These are phyloP conservation scores for Ispidina picta DNA, from an alignment of 2,797 vertebrate genomes.

Conservation along the genomic window DNA sequence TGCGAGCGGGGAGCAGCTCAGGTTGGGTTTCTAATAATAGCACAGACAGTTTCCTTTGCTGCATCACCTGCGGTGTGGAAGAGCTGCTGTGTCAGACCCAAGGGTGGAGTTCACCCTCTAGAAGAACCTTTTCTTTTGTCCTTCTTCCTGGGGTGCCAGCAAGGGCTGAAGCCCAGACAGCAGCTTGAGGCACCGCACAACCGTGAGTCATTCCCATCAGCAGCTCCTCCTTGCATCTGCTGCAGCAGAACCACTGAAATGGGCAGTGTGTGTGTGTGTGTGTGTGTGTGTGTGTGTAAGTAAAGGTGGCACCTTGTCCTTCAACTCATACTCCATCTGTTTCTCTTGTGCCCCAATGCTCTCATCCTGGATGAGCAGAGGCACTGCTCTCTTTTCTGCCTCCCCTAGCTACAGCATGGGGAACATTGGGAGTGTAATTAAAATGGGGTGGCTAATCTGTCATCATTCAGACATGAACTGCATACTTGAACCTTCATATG, in stretches of 20 bases:
- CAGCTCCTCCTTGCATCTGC: neutral
- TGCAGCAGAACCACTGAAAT: neutral
- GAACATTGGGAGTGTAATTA: neutral
- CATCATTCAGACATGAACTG: neutral
- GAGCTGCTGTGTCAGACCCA: neutral
- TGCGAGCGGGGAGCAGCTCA: neutral
- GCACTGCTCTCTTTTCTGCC: neutral
- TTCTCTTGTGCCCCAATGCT: neutral
- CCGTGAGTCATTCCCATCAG: neutral
- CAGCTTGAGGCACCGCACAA: neutral
- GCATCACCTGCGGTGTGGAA: neutral
- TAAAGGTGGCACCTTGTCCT: neutral
- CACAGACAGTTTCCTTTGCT: neutral
- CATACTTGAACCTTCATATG: neutral
- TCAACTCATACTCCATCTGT: rapidly evolving
- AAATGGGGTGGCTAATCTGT: neutral
- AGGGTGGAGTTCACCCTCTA: neutral
- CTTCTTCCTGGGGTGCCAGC: neutral
- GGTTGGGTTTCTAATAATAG: neutral
- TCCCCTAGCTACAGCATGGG: neutral
- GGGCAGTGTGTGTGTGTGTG: neutral
- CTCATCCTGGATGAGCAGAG: too few species aligned
- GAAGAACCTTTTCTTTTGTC: neutral
- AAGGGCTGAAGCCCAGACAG: neutral
- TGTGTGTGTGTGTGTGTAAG: neutral